Evolutionary conservation across 2,888 invertebrate species (phyloP).

Genomic region (Tenthredo distinguenda): DNA sequence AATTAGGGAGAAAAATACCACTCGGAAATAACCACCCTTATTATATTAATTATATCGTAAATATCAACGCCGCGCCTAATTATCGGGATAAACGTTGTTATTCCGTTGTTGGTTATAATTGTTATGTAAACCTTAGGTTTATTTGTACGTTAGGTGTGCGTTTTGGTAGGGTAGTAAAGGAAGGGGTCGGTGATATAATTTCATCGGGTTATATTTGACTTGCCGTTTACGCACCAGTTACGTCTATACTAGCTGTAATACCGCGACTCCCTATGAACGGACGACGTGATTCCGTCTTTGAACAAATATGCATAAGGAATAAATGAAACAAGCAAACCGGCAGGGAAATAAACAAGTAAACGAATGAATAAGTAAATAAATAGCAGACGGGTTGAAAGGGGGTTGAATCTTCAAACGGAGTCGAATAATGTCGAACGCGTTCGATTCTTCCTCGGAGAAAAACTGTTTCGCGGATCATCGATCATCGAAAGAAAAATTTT

Average conservation of each 20-base stretch:
- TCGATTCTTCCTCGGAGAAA: too few relatives aligned
- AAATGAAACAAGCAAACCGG: not conserved
- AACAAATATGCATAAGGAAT: not conserved
- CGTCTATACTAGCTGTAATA: not conserved
- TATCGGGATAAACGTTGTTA: not conserved
- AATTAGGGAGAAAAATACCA: not conserved
- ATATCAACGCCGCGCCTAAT: not conserved
- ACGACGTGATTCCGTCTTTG: not conserved
- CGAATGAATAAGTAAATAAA: not conserved
- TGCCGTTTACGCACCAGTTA: not conserved
- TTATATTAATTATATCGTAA: not conserved
- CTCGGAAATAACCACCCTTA: not conserved
- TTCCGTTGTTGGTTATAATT: not conserved
- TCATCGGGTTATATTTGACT: slow-evolving; percentile 16
- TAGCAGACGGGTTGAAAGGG: not conserved
- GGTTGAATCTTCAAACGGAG: not conserved
- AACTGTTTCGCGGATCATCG: too few relatives aligned
- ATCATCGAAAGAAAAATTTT: too few relatives aligned
- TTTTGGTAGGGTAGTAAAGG: not conserved
- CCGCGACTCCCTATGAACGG: not conserved
- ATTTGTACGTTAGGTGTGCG: not conserved
- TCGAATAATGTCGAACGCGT: not conserved
- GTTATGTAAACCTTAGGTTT: not conserved
- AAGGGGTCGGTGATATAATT: not conserved
- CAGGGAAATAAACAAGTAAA: not conserved